These are phyloP conservation scores for Diceros bicornis DNA, from an alignment of 2,797 vertebrate species.

Conservation along the genomic window DNA sequence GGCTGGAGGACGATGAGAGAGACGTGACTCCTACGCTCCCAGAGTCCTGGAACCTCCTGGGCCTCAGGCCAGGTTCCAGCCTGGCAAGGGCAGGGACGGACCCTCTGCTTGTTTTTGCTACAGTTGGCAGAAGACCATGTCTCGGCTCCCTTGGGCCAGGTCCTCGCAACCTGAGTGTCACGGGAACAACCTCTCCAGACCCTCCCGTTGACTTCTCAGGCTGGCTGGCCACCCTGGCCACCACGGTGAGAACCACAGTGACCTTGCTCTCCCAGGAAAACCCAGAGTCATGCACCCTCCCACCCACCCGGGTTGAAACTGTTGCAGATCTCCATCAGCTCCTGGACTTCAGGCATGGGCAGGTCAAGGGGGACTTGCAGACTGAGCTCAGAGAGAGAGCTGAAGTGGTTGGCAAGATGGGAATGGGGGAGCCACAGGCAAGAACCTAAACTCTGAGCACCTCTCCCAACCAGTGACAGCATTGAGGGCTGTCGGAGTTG, in stretches of 20 bases:
- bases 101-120: not conserved
- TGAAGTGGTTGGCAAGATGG: not conserved
- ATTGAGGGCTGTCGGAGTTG: not conserved
- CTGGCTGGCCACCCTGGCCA: not conserved
- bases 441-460: not conserved
- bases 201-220: not conserved
- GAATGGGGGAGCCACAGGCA: no score
- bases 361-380: not conserved
- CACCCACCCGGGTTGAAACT: not conserved
- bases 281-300: not conserved
- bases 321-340: slow-evolving; percentile 21
- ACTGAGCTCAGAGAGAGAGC: not conserved
- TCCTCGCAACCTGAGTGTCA: not conserved
- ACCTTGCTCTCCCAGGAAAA: slow-evolving; percentile 56
- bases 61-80: slow-evolving; percentile 64
- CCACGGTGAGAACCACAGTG: slow-evolving; percentile 12
- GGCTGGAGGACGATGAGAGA: not conserved
- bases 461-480: not conserved
- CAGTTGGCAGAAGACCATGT: not conserved
- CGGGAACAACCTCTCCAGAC: not conserved
- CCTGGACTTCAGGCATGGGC: not conserved
- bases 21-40: slow-evolving; percentile 40
- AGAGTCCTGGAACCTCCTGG: slow-evolving; percentile 34
- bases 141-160: not conserved
- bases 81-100: slow-evolving; percentile 61